Percentiles rank a stretch among this genome's conserved stretches.
Conservation (phyloP, 2,797 vertebrate genomes). For the Eulemur mongoz region DNA sequence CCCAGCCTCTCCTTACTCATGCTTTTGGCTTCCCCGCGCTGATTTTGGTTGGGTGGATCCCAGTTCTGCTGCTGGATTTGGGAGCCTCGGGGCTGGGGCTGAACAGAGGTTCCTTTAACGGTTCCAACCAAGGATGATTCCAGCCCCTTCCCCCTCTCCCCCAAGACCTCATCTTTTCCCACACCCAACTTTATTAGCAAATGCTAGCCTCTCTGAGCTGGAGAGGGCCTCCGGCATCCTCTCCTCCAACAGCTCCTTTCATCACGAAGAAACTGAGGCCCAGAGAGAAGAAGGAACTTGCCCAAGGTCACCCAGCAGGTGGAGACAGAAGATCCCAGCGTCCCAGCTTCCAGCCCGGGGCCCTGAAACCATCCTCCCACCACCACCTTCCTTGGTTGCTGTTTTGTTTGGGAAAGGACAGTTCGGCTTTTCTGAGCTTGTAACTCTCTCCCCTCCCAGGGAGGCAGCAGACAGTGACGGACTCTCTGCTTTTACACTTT, state of each 20-base stretch:
- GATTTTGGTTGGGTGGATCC: constrained; percentile 80
- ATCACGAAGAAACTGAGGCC: constrained; percentile 18
- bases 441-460: constrained; percentile 65
- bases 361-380: neutral
- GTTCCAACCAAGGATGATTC: constrained; percentile 70
- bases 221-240: neutral
- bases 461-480: constrained; percentile 72
- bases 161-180: constrained; percentile 70
- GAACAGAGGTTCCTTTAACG: constrained; percentile 76
- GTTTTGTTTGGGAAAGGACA: constrained; percentile 67
- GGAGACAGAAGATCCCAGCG: neutral
- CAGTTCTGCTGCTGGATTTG: constrained; percentile 81
- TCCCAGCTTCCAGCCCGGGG: neutral
- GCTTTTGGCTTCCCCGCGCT: constrained; percentile 78
- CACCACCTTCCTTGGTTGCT: neutral
- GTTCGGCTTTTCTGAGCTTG: neutral
- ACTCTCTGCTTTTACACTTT: constrained; percentile 71
- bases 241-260: neutral
- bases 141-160: constrained; percentile 74
- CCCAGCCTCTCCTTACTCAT: constrained; percentile 81
- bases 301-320: constrained; percentile 48
- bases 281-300: neutral
- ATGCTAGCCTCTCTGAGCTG: neutral
- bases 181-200: constrained; percentile 66
- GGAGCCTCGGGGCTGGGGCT: constrained; percentile 75